phyloP scores from a whole-genome alignment of 1,140 invertebrate species.

The Coelopa frigida region DNA sequence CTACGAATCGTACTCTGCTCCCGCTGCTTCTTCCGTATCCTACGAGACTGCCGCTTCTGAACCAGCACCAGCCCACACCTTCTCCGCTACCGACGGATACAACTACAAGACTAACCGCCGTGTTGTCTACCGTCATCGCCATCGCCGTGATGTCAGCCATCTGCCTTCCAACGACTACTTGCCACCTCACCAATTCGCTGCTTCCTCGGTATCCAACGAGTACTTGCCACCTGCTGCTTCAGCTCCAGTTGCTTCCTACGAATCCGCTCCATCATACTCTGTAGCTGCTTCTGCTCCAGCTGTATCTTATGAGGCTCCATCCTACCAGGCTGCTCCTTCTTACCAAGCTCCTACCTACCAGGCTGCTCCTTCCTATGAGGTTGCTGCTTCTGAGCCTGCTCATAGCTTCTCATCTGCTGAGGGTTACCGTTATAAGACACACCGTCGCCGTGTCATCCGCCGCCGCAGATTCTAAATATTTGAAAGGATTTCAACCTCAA shows the following conservation, averaged over 20 bases:
- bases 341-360: neutral
- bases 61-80: constrained; percentile 24
- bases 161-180: constrained; percentile 35
- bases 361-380: constrained; percentile 21
- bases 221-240: too few species aligned
- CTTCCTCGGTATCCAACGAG: constrained; percentile 18
- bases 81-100: constrained; percentile 33
- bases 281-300: constrained; percentile 18
- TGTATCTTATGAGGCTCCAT: constrained; percentile 15
- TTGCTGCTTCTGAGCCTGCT: constrained; percentile 27
- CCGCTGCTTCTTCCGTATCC: constrained; percentile 14
- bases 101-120: constrained; percentile 34
- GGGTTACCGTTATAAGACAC: constrained; percentile 1
- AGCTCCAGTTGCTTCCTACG: too few species aligned
- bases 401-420: neutral
- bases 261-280: constrained; percentile 9
- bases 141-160: constrained; percentile 34
- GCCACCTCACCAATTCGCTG: constrained; percentile 28
- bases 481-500: too few species aligned
- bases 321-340: constrained; percentile 15
- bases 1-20: constrained; percentile 17
- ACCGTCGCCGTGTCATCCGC: constrained; percentile 15
- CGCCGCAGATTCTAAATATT: constrained; percentile 33
- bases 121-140: constrained; percentile 26
- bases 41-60: constrained; percentile 28